Conservation (phyloP, 2,888 invertebrate genomes). For the Tipula vernalis region DNA sequence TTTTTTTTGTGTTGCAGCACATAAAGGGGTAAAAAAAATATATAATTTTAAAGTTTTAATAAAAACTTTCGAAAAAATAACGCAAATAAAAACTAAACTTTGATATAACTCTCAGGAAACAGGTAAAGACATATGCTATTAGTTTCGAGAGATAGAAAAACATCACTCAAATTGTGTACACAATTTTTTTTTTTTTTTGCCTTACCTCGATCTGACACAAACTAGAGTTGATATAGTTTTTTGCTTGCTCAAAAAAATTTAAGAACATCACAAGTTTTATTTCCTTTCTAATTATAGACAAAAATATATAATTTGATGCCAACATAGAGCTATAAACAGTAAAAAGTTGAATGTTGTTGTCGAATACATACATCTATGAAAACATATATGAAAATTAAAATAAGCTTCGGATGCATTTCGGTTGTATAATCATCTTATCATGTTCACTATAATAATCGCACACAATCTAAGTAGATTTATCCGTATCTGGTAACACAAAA, state of each 20-base stretch:
- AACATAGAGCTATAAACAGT: no score
- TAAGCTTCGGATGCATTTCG: background rate
- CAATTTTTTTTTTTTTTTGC: background rate
- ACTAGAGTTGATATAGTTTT: background rate
- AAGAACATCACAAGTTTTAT: background rate
- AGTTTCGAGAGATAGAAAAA: background rate
- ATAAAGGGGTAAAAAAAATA: background rate
- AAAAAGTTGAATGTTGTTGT: background rate
- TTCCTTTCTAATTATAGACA: background rate
- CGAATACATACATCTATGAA: background rate
- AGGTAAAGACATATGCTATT: background rate
- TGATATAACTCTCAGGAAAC: background rate
- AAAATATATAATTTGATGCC: background rate
- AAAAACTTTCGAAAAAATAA: background rate
- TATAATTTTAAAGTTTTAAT: background rate
- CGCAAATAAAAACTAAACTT: background rate
- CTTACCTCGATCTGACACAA: no score
- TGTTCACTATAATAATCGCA: background rate
- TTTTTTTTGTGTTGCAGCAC: background rate
- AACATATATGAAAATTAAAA: no score
- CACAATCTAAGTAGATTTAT: background rate
- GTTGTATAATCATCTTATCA: background rate
- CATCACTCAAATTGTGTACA: background rate
- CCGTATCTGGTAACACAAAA: background rate
- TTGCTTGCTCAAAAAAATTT: background rate